Evolutionary conservation across 2,113 vertebrate species (phyloP).

Genomic region (Panthera uncia): DNA sequence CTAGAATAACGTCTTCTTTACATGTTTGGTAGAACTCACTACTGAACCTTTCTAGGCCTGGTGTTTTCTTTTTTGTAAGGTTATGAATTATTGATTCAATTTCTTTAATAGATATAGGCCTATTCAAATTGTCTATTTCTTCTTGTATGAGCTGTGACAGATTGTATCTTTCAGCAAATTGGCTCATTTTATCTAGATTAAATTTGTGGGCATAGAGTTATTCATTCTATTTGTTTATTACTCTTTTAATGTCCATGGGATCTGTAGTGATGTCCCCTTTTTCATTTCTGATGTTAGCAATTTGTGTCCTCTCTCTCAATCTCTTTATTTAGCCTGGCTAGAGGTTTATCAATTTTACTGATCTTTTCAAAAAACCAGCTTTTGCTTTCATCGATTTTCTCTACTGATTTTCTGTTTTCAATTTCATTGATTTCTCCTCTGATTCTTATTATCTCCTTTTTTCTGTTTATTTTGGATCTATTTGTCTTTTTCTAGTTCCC

Average conservation of each 20-base stretch:
- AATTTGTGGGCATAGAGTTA: neutral
- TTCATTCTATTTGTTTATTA: neutral
- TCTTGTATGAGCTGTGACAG: neutral
- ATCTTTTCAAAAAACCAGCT: neutral
- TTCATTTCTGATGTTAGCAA: neutral
- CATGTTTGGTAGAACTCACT: neutral
- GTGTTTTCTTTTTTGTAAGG: neutral
- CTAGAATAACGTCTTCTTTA: neutral
- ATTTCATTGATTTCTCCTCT: neutral
- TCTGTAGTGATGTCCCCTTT: neutral
- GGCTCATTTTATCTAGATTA: neutral
- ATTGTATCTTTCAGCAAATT: neutral
- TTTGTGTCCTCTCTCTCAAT: neutral
- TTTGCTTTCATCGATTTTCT: conserved; percentile 1
- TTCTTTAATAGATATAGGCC: neutral
- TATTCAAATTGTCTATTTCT: neutral
- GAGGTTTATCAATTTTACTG: neutral
- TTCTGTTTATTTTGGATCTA: neutral
- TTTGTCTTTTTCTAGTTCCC: neutral
- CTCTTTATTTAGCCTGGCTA: neutral
- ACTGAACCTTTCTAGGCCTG: neutral
- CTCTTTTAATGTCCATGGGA: neutral
- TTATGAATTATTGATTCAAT: neutral
- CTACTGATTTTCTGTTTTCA: neutral
- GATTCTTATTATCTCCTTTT: neutral